A percentile compares a stretch with the other conserved stretches of the same genome.
These are phyloP conservation scores for Cephalotes varians DNA, from an alignment of 2,888 invertebrate species.

Conservation along the genomic window DNA sequence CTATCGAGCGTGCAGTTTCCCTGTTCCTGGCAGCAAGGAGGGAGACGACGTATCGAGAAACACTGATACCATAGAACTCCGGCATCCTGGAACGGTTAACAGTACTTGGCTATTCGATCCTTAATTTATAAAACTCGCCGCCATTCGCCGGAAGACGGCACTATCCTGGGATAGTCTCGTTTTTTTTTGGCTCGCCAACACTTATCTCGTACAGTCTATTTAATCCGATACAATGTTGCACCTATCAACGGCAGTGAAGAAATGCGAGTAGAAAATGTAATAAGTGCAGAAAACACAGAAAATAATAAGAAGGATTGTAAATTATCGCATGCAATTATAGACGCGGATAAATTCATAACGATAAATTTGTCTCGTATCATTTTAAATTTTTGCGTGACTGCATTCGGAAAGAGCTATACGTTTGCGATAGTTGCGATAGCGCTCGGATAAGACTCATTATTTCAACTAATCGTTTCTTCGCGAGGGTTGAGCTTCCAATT, in stretches of 20 bases:
- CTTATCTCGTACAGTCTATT: conserved; percentile 42
- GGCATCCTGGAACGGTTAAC: conserved; percentile 33
- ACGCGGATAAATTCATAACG: not conserved
- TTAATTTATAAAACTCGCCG: conserved; percentile 46
- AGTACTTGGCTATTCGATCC: conserved; percentile 32
- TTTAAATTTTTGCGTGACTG: not conserved
- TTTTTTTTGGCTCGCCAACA: not conserved
- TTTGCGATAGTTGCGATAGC: not conserved
- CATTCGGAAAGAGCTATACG: not conserved
- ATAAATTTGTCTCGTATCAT: not conserved
- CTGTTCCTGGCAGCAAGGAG: conserved; percentile 25
- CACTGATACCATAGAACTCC: not conserved
- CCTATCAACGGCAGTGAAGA: not conserved
- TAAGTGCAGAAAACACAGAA: not conserved
- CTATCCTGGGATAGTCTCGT: conserved; percentile 4
- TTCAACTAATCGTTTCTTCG: not conserved
- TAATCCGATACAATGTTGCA: conserved; percentile 29
- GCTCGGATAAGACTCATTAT: not conserved
- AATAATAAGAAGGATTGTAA: not conserved
- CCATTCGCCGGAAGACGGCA: conserved; percentile 15
- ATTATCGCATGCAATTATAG: not conserved
- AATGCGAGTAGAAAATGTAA: not conserved
- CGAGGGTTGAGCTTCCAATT: conserved; percentile 52
- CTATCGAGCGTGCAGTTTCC: conserved; percentile 28
- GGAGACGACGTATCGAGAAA: conserved; percentile 30